Percentiles rank a stretch among this genome's conserved stretches.
phyloP scores from a whole-genome alignment of 2,888 invertebrate genomes.

The Azorinus chamasolen region DNA sequence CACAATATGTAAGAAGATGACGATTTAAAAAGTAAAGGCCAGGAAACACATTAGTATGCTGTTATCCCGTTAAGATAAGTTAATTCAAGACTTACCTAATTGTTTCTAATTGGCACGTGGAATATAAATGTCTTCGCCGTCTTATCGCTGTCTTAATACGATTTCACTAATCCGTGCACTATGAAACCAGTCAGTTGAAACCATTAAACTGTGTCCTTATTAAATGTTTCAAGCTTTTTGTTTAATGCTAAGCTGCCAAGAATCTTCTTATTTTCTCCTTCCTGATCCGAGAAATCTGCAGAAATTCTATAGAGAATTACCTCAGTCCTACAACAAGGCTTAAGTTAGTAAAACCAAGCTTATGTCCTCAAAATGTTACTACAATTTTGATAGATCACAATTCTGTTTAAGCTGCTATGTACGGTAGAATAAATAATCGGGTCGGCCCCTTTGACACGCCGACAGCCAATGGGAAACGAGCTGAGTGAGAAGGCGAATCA shows the following conservation, averaged over 20 bases:
- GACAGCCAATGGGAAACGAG: slow-evolving; percentile 43
- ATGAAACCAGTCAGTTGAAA: slow-evolving; percentile 46
- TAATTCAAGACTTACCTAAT: slow-evolving; percentile 18
- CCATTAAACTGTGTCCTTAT: slow-evolving; percentile 61
- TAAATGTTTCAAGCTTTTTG: slow-evolving; percentile 62
- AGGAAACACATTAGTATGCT: too few relatives aligned
- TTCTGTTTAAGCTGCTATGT: slow-evolving; percentile 59
- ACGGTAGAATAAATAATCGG: slow-evolving; percentile 62
- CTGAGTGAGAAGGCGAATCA: slow-evolving; percentile 33
- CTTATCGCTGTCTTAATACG: slow-evolving; percentile 38
- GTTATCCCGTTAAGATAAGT: too few relatives aligned
- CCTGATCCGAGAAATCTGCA: slow-evolving; percentile 58
- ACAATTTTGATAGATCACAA: slow-evolving; percentile 71
- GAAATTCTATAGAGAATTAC: slow-evolving; percentile 66
- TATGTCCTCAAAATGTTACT: slow-evolving; percentile 73
- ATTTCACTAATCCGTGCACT: slow-evolving; percentile 60
- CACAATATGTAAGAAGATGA: too few relatives aligned
- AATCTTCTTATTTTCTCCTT: slow-evolving; percentile 34
- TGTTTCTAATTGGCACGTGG: slow-evolving; percentile 27
- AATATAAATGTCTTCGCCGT: slow-evolving; percentile 24
- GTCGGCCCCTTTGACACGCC: slow-evolving; percentile 53
- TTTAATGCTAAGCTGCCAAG: slow-evolving; percentile 60
- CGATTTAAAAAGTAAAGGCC: too few relatives aligned
- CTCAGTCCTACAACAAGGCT: slow-evolving; percentile 61
- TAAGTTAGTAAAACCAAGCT: slow-evolving; percentile 71